Conservation (phyloP, 2,113 vertebrate genomes). For the Zosterops borbonicus region DNA sequence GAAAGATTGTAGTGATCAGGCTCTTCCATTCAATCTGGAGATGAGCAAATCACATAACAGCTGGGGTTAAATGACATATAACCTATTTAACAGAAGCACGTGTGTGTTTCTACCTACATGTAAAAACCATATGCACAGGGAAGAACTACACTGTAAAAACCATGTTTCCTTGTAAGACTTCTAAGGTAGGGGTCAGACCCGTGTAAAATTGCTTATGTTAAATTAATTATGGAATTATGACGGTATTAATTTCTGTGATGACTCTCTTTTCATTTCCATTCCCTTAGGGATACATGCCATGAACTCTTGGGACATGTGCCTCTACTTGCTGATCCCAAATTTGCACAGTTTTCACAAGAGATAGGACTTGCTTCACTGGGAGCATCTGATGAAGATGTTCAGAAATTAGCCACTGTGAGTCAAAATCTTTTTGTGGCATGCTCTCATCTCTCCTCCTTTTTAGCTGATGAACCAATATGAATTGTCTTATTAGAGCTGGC, state of each 20-base stretch:
- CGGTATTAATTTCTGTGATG: background rate
- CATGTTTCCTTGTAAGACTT: background rate
- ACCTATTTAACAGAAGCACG: background rate
- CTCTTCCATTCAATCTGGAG: background rate
- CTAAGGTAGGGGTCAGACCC: background rate
- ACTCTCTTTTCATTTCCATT: slow-evolving; percentile 21
- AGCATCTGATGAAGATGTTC: slow-evolving; percentile 92
- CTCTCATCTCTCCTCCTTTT: background rate
- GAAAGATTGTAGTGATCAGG: background rate
- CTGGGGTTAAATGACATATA: background rate
- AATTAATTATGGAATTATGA: background rate
- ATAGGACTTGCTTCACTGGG: slow-evolving; percentile 95
- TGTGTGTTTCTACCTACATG: background rate
- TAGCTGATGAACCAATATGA: background rate
- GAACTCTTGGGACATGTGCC: slow-evolving; percentile 96
- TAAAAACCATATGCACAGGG: background rate
- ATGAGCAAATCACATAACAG: background rate
- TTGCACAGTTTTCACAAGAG: slow-evolving; percentile 98
- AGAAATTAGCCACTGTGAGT: slow-evolving; percentile 97
- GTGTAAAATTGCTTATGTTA: background rate
- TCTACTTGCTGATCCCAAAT: slow-evolving; percentile 93
- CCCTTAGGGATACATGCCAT: slow-evolving; percentile 91
- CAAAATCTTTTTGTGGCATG: slow-evolving; percentile 14
- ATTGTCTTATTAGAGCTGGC: background rate
- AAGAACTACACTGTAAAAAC: background rate